Evolutionary conservation across 1,140 invertebrate species (phyloP).

Genomic region (Drosophila sturtevanti): DNA sequence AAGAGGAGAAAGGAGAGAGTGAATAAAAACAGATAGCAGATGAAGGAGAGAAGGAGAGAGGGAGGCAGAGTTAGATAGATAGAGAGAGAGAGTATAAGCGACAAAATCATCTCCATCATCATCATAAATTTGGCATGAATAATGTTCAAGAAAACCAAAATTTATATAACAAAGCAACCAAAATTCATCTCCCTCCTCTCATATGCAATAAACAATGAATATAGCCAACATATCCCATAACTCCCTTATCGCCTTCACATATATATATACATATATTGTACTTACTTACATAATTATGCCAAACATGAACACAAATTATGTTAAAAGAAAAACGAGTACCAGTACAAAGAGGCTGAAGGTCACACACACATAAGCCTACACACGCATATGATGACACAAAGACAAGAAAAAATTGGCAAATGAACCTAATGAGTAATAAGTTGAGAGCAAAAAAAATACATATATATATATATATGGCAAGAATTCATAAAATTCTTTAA

Average conservation of each 20-base stretch:
- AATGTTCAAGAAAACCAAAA: conserved; percentile 47
- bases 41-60: background rate
- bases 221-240: conserved; percentile 5
- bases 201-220: conserved; percentile 49
- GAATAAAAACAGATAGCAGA: background rate
- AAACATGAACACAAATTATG: conserved; percentile 60
- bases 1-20: background rate
- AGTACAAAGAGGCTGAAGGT: no score
- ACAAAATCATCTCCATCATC: background rate
- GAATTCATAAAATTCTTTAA: background rate
- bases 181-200: conserved; percentile 16
- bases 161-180: conserved; percentile 36
- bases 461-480: background rate
- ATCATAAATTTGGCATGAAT: conserved; percentile 62
- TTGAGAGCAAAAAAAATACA: background rate
- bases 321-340: conserved; percentile 42
- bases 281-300: conserved; percentile 49
- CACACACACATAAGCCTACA: background rate
- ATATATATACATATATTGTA: background rate
- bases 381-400: no score
- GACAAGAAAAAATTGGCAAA: no score
- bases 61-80: background rate
- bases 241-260: no score
- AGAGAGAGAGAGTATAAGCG: background rate
- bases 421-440: no score